phyloP scores from a whole-genome alignment of 2,888 invertebrate genomes.

The Caenorhabditis wallacei region DNA sequence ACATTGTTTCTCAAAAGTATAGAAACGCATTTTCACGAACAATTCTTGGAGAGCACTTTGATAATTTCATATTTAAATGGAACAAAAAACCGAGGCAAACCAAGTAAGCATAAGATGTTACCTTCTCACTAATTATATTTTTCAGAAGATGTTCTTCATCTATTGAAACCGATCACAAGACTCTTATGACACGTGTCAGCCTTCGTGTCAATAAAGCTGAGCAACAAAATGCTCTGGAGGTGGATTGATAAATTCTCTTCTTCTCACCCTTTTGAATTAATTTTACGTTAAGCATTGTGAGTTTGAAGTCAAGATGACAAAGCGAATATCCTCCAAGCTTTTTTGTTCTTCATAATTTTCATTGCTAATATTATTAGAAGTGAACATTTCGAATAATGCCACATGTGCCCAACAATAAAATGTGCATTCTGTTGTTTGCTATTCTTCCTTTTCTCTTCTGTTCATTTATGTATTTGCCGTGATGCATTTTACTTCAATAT shows the following conservation, averaged over 20 bases:
- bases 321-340: no score
- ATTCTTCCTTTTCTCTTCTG: constrained; percentile 2
- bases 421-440: background rate
- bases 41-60: constrained; percentile 72
- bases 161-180: constrained; percentile 17
- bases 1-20: constrained; percentile 87
- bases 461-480: constrained; percentile 36
- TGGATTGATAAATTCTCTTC: background rate
- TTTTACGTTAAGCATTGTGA: no score
- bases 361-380: no score
- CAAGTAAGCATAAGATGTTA: constrained; percentile 1
- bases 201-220: background rate
- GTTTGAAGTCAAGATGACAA: no score
- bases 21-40: constrained; percentile 85
- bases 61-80: constrained; percentile 34
- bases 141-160: constrained; percentile 26
- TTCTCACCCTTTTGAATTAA: background rate
- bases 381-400: no score
- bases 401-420: no score
- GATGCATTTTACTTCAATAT: constrained; percentile 15
- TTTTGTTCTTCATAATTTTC: no score
- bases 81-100: constrained; percentile 2
- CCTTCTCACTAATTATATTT: no score
- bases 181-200: constrained; percentile 22
- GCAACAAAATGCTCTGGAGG: background rate